Evolutionary conservation across 2,113 vertebrate genomes (phyloP).

Genomic region (Austrofundulus limnaeus): DNA sequence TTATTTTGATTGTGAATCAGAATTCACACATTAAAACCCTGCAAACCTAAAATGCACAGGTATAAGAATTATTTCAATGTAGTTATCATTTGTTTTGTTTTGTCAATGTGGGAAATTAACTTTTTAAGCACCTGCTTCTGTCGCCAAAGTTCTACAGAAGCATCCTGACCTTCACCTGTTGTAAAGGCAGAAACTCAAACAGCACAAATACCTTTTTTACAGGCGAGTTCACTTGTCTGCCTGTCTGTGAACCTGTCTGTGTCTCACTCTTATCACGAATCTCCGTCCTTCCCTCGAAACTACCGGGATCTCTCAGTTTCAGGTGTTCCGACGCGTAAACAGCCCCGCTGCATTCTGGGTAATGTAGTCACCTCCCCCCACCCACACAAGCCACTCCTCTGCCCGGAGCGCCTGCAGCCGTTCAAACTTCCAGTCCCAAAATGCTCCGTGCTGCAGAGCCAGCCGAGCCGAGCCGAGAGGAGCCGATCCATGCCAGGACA

Average conservation of each 20-base stretch:
- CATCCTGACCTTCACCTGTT: no score
- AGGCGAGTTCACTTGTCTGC: neutral
- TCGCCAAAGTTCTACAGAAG: no score
- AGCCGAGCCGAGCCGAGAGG: constrained; percentile 16
- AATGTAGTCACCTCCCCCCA: constrained; percentile 33
- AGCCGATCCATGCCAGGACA: constrained; percentile 13
- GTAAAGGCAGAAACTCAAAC: neutral
- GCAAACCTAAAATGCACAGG: no score
- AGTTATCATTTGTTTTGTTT: no score
- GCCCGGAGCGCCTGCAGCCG: neutral
- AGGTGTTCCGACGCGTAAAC: constrained; percentile 64
- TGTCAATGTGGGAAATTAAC: no score
- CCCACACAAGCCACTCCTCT: constrained; percentile 1
- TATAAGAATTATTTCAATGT: no score
- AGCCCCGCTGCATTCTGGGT: constrained; percentile 55
- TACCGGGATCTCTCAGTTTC: constrained; percentile 66
- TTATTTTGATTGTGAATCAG: no score
- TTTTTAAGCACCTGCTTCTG: no score
- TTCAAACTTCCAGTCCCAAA: constrained; percentile 70
- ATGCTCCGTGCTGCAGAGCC: constrained; percentile 48
- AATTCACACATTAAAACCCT: no score
- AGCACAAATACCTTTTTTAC: neutral
- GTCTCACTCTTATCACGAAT: constrained; percentile 18
- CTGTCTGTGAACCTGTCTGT: neutral
- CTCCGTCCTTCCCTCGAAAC: constrained; percentile 66